A percentile compares a stretch with the other conserved stretches of the same genome.
These are phyloP conservation scores for Oxygymnocypris stewartii DNA, from an alignment of 2,113 vertebrate species.

Conservation along the genomic window DNA sequence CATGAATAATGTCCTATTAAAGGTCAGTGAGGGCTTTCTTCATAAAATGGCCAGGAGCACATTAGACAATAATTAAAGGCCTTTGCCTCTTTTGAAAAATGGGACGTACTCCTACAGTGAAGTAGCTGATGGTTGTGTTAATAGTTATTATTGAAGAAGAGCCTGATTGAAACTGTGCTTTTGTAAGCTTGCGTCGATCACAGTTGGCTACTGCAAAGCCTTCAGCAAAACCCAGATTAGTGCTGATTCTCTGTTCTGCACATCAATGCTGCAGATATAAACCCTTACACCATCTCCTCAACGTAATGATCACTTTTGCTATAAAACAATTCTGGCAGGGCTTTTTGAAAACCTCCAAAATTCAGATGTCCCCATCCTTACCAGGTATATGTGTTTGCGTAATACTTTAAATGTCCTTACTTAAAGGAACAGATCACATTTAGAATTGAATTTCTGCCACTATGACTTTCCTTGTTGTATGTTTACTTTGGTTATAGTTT, in stretches of 20 bases:
- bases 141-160: constrained; percentile 25
- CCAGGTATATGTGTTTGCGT: background rate
- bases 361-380: background rate
- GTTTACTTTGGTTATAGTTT: background rate
- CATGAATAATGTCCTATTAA: constrained; percentile 10
- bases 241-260: background rate
- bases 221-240: background rate
- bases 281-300: background rate
- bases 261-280: constrained; percentile 6
- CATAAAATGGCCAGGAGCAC: constrained; percentile 27
- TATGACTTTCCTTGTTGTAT: background rate
- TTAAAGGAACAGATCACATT: background rate
- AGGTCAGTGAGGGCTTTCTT: constrained; percentile 41
- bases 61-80: constrained; percentile 40
- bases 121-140: constrained; percentile 7
- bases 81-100: background rate
- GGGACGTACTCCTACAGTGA: constrained; percentile 7
- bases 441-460: background rate
- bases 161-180: background rate
- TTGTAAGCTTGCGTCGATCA: constrained; percentile 31
- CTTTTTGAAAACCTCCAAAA: background rate
- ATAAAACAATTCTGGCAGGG: too few species aligned
- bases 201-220: background rate
- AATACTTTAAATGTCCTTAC: background rate
- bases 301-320: background rate